Evolutionary conservation across 2,888 invertebrate genomes (phyloP).

Genomic region (Epistrophe eligans): DNA sequence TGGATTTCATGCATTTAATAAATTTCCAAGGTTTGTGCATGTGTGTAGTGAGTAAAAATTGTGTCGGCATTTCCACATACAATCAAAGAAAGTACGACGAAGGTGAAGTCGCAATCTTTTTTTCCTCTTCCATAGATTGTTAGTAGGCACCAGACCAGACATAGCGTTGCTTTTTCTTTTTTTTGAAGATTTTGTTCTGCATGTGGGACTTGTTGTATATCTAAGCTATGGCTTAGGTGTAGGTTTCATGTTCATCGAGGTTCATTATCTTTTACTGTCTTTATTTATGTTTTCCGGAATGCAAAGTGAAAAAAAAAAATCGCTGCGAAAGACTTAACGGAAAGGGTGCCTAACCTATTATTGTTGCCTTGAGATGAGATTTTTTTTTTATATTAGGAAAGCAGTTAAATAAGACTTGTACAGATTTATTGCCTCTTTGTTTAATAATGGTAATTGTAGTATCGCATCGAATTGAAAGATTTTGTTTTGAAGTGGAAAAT

Average conservation of each 20-base stretch:
- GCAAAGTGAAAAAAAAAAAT: neutral
- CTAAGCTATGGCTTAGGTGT: neutral
- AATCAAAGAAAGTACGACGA: conserved; percentile 20
- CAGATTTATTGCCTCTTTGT: conserved; percentile 23
- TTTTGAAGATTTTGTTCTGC: neutral
- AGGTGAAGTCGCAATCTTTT: conserved; percentile 5
- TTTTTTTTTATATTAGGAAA: conserved; percentile 9
- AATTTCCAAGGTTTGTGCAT: neutral
- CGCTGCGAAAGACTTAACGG: conserved; percentile 14
- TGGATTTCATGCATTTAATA: conserved; percentile 12
- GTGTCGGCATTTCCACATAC: conserved; percentile 32
- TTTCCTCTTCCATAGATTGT: neutral
- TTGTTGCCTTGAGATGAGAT: neutral
- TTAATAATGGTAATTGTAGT: neutral
- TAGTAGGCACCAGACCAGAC: neutral
- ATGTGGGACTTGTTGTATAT: conserved; percentile 10
- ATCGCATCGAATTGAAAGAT: neutral
- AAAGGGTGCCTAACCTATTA: conserved; percentile 7
- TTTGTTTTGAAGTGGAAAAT: neutral
- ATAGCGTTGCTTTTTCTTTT: neutral
- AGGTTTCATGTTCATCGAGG: conserved; percentile 1
- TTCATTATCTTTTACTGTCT: conserved; percentile 4
- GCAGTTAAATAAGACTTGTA: conserved; percentile 1
- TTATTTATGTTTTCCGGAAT: conserved; percentile 41
- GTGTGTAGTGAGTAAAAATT: neutral